Evolutionary conservation across 2,888 invertebrate genomes (phyloP), one percentile per base, ranked within the genome.

Genomic region (Macaria notata): DNA sequence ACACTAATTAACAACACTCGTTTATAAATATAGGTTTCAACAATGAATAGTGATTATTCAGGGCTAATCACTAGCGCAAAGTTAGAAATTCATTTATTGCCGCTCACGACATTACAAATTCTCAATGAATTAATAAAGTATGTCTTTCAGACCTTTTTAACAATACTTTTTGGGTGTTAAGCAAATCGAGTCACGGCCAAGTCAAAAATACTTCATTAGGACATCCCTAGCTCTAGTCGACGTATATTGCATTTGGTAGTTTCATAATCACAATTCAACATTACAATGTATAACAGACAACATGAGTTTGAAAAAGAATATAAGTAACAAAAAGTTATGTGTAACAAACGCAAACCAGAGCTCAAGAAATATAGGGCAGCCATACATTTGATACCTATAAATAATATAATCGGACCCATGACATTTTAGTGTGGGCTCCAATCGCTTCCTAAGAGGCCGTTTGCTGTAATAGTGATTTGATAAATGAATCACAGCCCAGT

Each of bases 91-190:
- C 19, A 19, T 19, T 19, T 19, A 19, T 19, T 19, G 19, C 19
- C 19, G 19, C 19, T 19, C 19, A 19, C 19, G 19, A 19, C 19
- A 19, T 19, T 19, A 19, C 19, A 19, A 19, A 19, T 19, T 19
- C 19, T 19, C 19, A 19, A 19, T 19, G 19, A 19, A 19, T 19
- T 19, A 36, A 7, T 41, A n/a, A 9, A 8, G n/a, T 41, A 41
- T n/a, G 44, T 45, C 50, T 50, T 50, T 44, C 9, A 44, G 50
- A 50, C 50, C 29, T 29, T n/a, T 5, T 50, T 31, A 49, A 50
- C 33, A 50, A 44, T 29, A 50, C 9, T 42, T 50, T 19, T 61
- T 46, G 30, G n/a, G 9, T 31, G 31, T 31, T 33, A 19, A 41
- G 41, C 9, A 47, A 49, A n/a, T 31, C 7, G 42, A 49, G n/a